These are phyloP conservation scores for Rhinophrynus dorsalis DNA, from an alignment of 2,797 vertebrate species.

Conservation along the genomic window DNA sequence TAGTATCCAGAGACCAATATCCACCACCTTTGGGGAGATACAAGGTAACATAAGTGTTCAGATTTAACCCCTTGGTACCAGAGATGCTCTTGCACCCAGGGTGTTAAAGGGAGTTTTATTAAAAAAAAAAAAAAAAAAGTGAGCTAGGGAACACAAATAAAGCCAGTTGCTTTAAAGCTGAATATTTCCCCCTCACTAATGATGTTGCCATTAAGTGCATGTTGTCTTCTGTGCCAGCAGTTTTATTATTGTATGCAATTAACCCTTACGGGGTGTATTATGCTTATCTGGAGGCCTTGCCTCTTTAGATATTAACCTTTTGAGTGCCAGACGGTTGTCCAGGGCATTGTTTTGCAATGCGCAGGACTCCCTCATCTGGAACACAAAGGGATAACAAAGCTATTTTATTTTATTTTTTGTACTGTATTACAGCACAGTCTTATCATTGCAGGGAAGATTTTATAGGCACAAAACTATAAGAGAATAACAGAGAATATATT, in stretches of 20 bases:
- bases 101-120: too few species aligned
- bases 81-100: too few species aligned
- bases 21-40: too few species aligned
- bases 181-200: background rate
- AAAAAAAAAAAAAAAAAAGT: too few species aligned
- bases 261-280: background rate
- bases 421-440: background rate
- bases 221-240: background rate
- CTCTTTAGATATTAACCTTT: slow-evolving; percentile 1
- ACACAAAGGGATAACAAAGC: too few species aligned
- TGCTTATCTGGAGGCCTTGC: background rate
- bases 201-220: background rate
- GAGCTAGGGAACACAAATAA: too few species aligned
- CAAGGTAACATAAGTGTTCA: too few species aligned
- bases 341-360: too few species aligned
- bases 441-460: slow-evolving; percentile 28
- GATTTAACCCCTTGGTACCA: too few species aligned
- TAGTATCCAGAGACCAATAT: too few species aligned
- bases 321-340: too few species aligned
- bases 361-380: too few species aligned
- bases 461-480: slow-evolving; percentile 20
- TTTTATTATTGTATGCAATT: slow-evolving; percentile 2
- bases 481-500: slow-evolving; percentile 11
- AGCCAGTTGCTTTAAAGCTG: background rate
- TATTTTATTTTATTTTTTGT: background rate